Base-by-base conservation (phyloP, 2,797 vertebrate species). In the Melanogrammus aeglefinus region DNA sequence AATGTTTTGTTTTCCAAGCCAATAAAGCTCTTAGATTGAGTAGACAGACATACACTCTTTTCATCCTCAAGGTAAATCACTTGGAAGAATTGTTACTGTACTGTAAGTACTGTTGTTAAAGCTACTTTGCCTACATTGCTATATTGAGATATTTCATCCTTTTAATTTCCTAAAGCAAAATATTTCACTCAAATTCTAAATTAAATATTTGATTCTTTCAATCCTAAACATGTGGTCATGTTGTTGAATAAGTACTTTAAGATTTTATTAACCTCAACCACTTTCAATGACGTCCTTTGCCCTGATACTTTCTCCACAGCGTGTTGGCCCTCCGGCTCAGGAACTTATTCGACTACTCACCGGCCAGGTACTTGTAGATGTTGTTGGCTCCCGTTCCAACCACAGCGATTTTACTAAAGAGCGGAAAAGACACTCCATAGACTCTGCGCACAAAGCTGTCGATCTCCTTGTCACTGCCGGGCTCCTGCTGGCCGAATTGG, bases 401-500 rank as follows among this genome's bases (percentile, higher is more conserved):
- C 63, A 99, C 96, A 0, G 96, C 90, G 0, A 95, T 94, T 90
- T 99, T 99, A 89, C 97, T 99, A 92, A 99, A 99, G 90, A 99
- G 93, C 1, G 98, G 98, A 79, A 99, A 99, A 70, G 97, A 96
- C 83, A 92, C 97, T 0, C 93, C 92, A 0, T 98, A 98, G 79
- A 94, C 95, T 21, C 93, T 92, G 1, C 97, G 95, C 0, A 95
- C 96, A 71, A 98, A 98, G 83, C 86, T 96, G 93, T 99, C 98
- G 0, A 99, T 98, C 86, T 99, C 97, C 82, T 93, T 96, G 88
- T 99, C 96, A 33, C 93, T 96, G 80, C 96, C 96, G 0, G 97
- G 97, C 85, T 99, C 98, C 88, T 99, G 98, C 81, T 97, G 96
- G 31, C 97, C 97, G 77, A 99, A 99, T 88, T 99, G 98, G 88